Percentiles rank a stretch among this genome's conserved stretches.
Evolutionary conservation across 1,140 invertebrate genomes (phyloP).

Genomic region (Halyomorpha halys): DNA sequence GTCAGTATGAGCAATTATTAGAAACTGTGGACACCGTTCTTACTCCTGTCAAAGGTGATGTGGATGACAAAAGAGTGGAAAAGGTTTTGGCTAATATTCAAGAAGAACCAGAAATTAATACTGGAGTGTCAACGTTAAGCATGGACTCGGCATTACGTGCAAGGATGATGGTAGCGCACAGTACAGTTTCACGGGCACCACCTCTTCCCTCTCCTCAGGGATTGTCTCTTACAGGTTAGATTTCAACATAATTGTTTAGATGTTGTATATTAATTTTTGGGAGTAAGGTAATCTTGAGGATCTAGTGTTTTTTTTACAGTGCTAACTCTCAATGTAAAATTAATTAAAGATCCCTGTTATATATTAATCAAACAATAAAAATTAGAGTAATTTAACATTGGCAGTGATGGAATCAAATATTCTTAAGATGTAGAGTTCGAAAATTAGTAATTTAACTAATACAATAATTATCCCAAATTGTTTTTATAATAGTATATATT

Average conservation of each 20-base stretch:
- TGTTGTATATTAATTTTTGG: background rate
- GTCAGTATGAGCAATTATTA: slow-evolving; percentile 80
- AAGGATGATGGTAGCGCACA: slow-evolving; percentile 36
- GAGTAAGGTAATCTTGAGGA: too few relatives aligned
- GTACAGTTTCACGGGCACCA: slow-evolving; percentile 20
- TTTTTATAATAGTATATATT: too few relatives aligned
- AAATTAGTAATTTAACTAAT: too few relatives aligned
- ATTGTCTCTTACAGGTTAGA: slow-evolving; percentile 13
- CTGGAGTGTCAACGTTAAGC: slow-evolving; percentile 42
- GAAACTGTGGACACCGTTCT: slow-evolving; percentile 53
- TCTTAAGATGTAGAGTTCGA: too few relatives aligned
- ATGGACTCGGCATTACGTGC: slow-evolving; percentile 49
- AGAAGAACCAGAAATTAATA: slow-evolving; percentile 36
- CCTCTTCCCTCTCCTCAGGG: slow-evolving; percentile 20
- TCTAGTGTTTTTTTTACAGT: too few relatives aligned
- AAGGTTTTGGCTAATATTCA: slow-evolving; percentile 34
- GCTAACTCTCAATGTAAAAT: too few relatives aligned
- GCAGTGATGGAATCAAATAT: too few relatives aligned
- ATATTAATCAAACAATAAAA: too few relatives aligned
- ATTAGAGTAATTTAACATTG: too few relatives aligned
- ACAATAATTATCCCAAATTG: too few relatives aligned
- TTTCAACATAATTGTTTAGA: background rate
- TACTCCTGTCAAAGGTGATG: slow-evolving; percentile 21
- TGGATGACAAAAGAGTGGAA: background rate
- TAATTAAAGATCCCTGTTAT: too few relatives aligned